Evolutionary conservation across 2,888 invertebrate genomes (phyloP), one percentile per base, ranked within the genome.

Genomic region (Mallateleia sp.): DNA sequence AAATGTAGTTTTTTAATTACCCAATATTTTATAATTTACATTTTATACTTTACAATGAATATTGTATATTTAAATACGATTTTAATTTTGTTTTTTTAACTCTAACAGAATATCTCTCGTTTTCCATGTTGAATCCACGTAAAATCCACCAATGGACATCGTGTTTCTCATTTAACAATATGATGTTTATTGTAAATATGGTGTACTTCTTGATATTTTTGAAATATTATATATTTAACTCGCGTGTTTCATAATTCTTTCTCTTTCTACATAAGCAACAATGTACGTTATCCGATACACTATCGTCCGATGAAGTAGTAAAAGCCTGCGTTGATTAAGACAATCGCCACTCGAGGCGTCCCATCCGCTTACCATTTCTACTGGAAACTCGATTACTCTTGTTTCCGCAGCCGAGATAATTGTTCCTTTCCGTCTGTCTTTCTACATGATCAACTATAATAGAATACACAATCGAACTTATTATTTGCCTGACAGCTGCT

Each of bases 221-320:
- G n/a, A n/a, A n/a, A n/a, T n/a, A n/a, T n/a, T n/a, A n/a, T n/a
- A n/a, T n/a, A n/a, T n/a, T n/a, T n/a, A n/a, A n/a, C 34, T 24
- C 52, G 15, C 25, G 34, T 20, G 18, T 38, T 25, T 56, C n/a
- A 24, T 62, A 22, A 64, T 72, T 64, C 72, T 28, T 62, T 54
- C 47, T 64, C 56, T 42, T 80, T 8, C 34, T 56, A 54, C 58
- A 34, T 60, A 78, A 62, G 28, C 42, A 56, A 47, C 18, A 34
- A n/a, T 14, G 47, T 38, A 32, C 67, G 67, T 67, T 75, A 69
- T 38, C 66, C 45, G 77, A 83, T 83, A 74, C 79, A 67, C 28
- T 84, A 79, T 79, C 84, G 78, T 78, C 78, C 66, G 58, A 78
- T 67, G 62, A 67, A 72, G 72, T 67, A 74, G 64, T 84, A 84